Conservation (phyloP, 1,140 invertebrate species). For the Xylocopa sonorina region DNA sequence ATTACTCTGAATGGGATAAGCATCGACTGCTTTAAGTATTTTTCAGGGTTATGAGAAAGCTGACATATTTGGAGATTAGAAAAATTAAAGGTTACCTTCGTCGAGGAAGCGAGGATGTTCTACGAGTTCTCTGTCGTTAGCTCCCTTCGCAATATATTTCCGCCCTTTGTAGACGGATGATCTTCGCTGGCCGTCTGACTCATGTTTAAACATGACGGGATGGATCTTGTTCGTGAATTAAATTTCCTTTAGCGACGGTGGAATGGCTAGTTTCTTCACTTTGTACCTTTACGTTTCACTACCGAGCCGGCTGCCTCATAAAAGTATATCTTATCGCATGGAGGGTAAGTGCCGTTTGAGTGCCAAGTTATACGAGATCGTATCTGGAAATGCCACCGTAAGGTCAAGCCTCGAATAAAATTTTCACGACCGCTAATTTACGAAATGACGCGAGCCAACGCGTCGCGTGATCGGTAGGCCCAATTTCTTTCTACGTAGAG, state of each 20-base stretch:
- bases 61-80: neutral
- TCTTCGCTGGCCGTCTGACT: neutral
- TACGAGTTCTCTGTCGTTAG: neutral
- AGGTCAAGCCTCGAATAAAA: conserved; percentile 31
- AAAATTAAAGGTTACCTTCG: neutral
- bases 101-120: neutral
- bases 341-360: conserved; percentile 39
- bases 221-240: conserved; percentile 18
- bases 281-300: conserved; percentile 25
- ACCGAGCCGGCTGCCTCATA: conserved; percentile 10
- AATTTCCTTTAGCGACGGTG: neutral
- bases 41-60: too few species aligned
- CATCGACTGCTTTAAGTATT: too few species aligned
- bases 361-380: conserved; percentile 30
- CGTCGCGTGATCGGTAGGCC: neutral
- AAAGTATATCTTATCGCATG: conserved; percentile 40
- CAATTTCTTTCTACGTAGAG: neutral
- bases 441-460: neutral
- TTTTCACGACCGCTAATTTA: conserved; percentile 42
- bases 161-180: neutral
- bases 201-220: conserved; percentile 11
- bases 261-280: neutral
- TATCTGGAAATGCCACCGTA: conserved; percentile 26
- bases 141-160: neutral
- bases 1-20: neutral